Base-by-base conservation (phyloP, 2,888 invertebrate genomes). In the Cylindroiulus punctatus region DNA sequence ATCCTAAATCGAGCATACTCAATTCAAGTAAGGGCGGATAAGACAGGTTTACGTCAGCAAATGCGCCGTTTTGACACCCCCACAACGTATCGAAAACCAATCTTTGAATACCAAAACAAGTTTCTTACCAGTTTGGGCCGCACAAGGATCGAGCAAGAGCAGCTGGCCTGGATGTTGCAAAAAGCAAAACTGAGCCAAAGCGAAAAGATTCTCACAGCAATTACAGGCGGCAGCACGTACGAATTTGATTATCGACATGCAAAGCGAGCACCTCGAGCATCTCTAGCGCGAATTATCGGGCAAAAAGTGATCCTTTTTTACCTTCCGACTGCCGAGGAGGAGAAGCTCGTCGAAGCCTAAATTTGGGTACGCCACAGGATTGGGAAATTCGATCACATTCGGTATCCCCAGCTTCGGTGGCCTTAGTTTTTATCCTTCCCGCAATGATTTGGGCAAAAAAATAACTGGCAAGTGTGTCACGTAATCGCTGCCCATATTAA, bases 191-290 rank as follows among this genome's bases (percentile, higher is more conserved):
- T 8, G 14, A n/a, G 57, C n/a, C n/a, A 57, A 17, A n/a, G 57
- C 57, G 19, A n/a, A 57, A n/a, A 57, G 57, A 57, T 57, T 57
- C 57, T 8, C 57, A n/a, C n/a, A n/a, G 57, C n/a, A 57, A 57
- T 57, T 57, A 57, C 57, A n/a, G 57, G n/a, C 17, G 1, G 42
- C 57, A 57, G n/a, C 7, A 14, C 57, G 57, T n/a, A 47, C 17
- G 17, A 17, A 47, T 47, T 47, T 47, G 12, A 12, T 17, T n/a
- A n/a, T n/a, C 57, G n/a, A 57, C n/a, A 17, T 19, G 1, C 57
- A 57, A 57, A 57, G n/a, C 57, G 57, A 57, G n/a, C 57, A 57
- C 57, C 57, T n/a, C 57, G 57, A 19, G 57, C 57, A 57, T 57
- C 1, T 3, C n/a, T 7, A 19, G n/a, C n/a, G 7, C n/a, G 57